Conservation (phyloP, 2,888 invertebrate species). For the Meloe dianella region DNA sequence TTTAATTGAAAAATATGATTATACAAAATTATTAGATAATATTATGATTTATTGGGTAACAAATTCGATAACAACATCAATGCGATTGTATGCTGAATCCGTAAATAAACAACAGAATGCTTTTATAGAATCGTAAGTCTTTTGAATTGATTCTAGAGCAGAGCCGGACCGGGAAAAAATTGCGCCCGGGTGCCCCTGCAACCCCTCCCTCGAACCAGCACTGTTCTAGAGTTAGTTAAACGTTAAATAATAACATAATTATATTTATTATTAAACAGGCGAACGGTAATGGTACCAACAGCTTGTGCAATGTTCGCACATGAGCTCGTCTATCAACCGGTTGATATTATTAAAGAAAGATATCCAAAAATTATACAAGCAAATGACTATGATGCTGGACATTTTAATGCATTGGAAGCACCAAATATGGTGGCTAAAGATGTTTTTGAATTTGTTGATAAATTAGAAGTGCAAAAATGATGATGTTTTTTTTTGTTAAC, state of each 20-base stretch:
- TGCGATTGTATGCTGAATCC: conserved; percentile 76
- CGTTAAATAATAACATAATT: too few relatives aligned
- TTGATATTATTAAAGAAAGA: conserved; percentile 64
- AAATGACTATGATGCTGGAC: conserved; percentile 76
- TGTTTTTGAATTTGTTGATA: conserved; percentile 57
- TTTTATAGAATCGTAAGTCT: conserved; percentile 38
- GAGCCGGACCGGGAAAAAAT: too few relatives aligned
- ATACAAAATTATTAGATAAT: conserved; percentile 78
- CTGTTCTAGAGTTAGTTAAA: too few relatives aligned
- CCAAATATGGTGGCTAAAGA: conserved; percentile 76
- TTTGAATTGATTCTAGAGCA: background rate
- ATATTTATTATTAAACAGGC: conserved; percentile 55
- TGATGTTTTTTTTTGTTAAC: background rate
- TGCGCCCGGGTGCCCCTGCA: too few relatives aligned
- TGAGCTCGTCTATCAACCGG: conserved; percentile 68
- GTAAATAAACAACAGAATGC: conserved; percentile 47
- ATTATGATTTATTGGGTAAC: conserved; percentile 83
- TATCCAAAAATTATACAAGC: conserved; percentile 72
- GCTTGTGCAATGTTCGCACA: conserved; percentile 76
- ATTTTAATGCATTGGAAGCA: conserved; percentile 84
- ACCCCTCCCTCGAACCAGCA: too few relatives aligned
- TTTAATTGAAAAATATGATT: conserved; percentile 67
- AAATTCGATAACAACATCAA: conserved; percentile 73
- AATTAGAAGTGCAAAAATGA: conserved; percentile 24
- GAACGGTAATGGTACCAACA: conserved; percentile 71